phyloP scores from a whole-genome alignment of 2,113 vertebrate genomes.

The Cyanoramphus novaezelandiae region DNA sequence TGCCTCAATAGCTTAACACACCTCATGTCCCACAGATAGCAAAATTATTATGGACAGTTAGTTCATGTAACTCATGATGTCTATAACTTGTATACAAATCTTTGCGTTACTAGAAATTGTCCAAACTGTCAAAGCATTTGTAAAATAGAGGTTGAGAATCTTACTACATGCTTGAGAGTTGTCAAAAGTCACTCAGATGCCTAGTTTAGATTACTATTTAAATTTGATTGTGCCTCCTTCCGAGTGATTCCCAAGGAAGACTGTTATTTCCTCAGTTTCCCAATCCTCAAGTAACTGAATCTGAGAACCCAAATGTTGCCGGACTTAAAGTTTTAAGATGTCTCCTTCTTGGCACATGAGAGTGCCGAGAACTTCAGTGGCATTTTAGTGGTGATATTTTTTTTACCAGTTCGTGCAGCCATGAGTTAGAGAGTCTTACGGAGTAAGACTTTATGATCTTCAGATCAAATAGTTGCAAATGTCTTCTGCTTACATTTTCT shows the following conservation, averaged over 20 bases:
- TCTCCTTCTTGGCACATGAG: background rate
- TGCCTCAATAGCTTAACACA: background rate
- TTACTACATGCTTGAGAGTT: background rate
- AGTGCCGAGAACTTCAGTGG: background rate
- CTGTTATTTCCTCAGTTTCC: background rate
- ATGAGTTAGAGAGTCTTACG: background rate
- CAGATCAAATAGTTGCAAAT: background rate
- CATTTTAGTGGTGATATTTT: background rate
- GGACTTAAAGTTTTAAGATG: background rate
- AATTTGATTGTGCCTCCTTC: background rate
- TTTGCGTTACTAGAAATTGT: background rate
- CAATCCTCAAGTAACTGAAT: background rate
- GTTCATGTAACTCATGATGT: background rate
- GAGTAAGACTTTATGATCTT: background rate
- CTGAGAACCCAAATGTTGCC: background rate
- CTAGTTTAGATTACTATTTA: background rate
- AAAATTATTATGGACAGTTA: background rate
- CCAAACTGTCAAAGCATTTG: background rate
- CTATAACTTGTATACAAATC: background rate
- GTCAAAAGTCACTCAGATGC: background rate
- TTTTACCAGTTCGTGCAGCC: background rate
- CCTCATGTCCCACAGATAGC: background rate
- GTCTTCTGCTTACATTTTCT: background rate
- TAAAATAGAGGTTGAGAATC: background rate
- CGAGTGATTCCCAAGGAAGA: background rate